Evolutionary conservation across 2,888 invertebrate species (phyloP), one percentile per base, ranked within the genome.

Genomic region (Diogma glabrata): DNA sequence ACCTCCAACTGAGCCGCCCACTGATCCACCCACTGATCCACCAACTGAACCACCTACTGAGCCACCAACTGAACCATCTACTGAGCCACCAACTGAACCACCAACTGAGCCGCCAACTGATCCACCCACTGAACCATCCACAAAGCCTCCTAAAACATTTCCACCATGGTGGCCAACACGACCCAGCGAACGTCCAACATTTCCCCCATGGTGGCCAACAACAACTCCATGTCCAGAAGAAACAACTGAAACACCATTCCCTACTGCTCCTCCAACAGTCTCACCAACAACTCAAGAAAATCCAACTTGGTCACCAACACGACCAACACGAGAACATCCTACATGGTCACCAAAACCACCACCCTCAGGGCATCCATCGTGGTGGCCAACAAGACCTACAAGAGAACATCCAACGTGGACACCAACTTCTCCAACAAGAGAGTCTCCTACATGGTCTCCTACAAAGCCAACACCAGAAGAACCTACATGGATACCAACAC

Each of bases 21-120:
- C 12, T n/a, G 54, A 57, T 43, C 65, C 60, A 54, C 60, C 67
- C 48, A 65, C 67, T 12, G 60, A 66, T 12, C 66, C 67, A 3
- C 54, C 61, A 16, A 50, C 61, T 50, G 57, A 58, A n/a, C 26
- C 36, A 38, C 16, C 38, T 17, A 17, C 38, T 4, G 16, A 8
- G 2, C 12, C 16, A 5, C 3, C 40, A 10, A 20, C 19, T n/a
- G n/a, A n/a, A 12, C 19, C 20, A 40, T 12, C 40, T 19, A 17
- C 50, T 3, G 20, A 19, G 19, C 14, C 36, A 20, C 16, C 22
- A 16, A 26, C 51, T 8, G n/a, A 23, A 30, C 20, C 43, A 22
- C 16, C 50, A 14, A 38, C 49, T 2, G 19, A 8, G 10, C n/a
- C 43, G 7, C 23, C 51, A 20, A 33, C 45, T 4, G 24, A 19